Evolutionary conservation across 2,797 vertebrate species (phyloP).

Genomic region (Leptatherina wallacei): DNA sequence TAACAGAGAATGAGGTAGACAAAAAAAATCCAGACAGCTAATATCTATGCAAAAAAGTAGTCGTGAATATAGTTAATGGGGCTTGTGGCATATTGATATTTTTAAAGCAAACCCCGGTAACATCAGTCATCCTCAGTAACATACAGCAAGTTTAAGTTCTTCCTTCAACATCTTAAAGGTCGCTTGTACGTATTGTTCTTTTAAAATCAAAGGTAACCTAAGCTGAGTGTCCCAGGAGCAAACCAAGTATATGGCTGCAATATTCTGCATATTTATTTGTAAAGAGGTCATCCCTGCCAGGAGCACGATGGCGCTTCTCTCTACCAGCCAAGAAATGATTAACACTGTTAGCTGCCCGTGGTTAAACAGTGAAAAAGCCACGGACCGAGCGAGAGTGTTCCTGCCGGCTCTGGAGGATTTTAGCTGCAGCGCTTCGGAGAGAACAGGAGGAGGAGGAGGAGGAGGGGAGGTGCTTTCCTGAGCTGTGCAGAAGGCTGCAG

Average conservation of each 20-base stretch:
- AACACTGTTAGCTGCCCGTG: conserved; percentile 58
- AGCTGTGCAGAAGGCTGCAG: conserved; percentile 58
- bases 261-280: conserved; percentile 51
- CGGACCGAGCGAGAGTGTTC: conserved; percentile 28
- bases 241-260: conserved; percentile 59
- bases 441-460: conserved; percentile 4
- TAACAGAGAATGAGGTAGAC: conserved; percentile 52
- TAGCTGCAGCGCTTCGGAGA: conserved; percentile 54
- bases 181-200: conserved; percentile 13
- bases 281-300: conserved; percentile 51
- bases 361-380: conserved; percentile 50
- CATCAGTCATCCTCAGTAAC: conserved; percentile 3
- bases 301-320: conserved; percentile 37
- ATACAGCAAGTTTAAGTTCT: conserved; percentile 2
- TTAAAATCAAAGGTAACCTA: conserved; percentile 33
- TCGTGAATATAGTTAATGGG: neutral
- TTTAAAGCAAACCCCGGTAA: conserved; percentile 29
- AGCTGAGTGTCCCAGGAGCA: conserved; percentile 25
- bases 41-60: conserved; percentile 18
- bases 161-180: conserved; percentile 20
- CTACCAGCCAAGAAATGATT: conserved; percentile 57
- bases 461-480: conserved; percentile 43
- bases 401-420: conserved; percentile 52
- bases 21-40: conserved; percentile 20
- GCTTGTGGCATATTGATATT: conserved; percentile 12